phyloP scores from a whole-genome alignment of 1,140 invertebrate genomes.

The Akabosia matsudoensis region DNA sequence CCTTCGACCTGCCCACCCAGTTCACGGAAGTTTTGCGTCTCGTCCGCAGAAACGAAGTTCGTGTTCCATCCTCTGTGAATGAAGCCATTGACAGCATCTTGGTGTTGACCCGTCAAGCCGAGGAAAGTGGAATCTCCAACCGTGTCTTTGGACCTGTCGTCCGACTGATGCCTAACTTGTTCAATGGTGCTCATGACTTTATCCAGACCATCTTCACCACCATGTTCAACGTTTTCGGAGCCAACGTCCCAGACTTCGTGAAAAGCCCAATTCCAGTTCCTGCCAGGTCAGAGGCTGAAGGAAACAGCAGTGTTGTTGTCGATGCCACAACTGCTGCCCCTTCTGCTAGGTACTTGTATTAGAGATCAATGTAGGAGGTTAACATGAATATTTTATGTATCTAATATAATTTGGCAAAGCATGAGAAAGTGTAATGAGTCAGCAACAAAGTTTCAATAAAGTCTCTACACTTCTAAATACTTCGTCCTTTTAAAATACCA shows the following conservation, averaged over 20 bases:
- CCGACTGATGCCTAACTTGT: constrained; percentile 32
- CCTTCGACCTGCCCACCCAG: constrained; percentile 35
- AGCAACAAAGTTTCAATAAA: not conserved
- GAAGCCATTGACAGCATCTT: constrained; percentile 34
- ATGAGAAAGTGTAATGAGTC: not conserved
- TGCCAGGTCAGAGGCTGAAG: not conserved
- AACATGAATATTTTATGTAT: not conserved
- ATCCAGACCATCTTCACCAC: constrained; percentile 20
- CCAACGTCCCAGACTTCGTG: not conserved
- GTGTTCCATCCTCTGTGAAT: constrained; percentile 34
- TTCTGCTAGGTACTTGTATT: not conserved
- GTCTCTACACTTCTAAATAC: not conserved
- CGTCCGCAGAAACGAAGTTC: constrained; percentile 33
- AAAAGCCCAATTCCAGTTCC: constrained; percentile 5
- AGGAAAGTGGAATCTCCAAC: constrained; percentile 35
- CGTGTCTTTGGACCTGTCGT: constrained; percentile 31
- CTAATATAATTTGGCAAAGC: not conserved
- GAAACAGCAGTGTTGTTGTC: not conserved
- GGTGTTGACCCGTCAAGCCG: constrained; percentile 29
- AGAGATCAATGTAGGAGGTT: not conserved
- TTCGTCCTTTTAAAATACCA: not conserved
- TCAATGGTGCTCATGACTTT: constrained; percentile 29
- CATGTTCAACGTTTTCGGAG: constrained; percentile 18
- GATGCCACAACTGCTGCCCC: not conserved
- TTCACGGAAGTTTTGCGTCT: constrained; percentile 35